Evolutionary conservation across 2,113 vertebrate species (phyloP), one percentile per base, ranked within the genome.

Genomic region (Taxidea taxus): DNA sequence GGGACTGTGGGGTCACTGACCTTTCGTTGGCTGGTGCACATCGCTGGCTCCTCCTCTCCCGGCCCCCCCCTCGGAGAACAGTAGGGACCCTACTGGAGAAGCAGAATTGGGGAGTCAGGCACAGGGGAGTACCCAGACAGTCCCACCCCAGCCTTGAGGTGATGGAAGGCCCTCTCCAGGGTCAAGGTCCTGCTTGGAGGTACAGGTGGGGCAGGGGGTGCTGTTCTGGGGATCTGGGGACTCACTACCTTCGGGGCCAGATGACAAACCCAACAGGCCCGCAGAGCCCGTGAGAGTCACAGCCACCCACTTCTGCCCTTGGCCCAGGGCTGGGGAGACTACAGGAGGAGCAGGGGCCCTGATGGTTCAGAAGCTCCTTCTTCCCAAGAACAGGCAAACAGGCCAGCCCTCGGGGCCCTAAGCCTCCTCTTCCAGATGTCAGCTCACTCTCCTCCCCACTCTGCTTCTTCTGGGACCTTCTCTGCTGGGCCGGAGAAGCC

Each of bases 41-140:
- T 98, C 98, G 95, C 98, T 37, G 98, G 98, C 97, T 98, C 97
- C 97, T 98, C 97, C 97, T 98, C 98, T 98, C 97, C 98, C 98
- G 98, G 98, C 97, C 98, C 98, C 98, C 98, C 98, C 98, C 98
- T 98, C 98, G 97, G 98, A 98, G 98, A 98, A 98, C 96, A 98
- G 98, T 98, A 98, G 97, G 98, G 98, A 98, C 97, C 98, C 98
- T 98, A 98, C 98, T 98, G 98, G 97, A 98, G 97, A 98, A 98
- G 97, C 97, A 98, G 98, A 98, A 98, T 97, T 97, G 98, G 98
- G 97, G 98, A 94, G 95, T 97, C 97, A 98, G 97, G 96, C 83
- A 91, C 89, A 77, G n/a, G 84, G 78, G 83, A 47, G 87, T 66
- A 77, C 37, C 39, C 34, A 96, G 95, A 20, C 87, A 80, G 81